Evolutionary conservation across 2,797 vertebrate genomes (phyloP).

Genomic region (Corythornis leucogaster): DNA sequence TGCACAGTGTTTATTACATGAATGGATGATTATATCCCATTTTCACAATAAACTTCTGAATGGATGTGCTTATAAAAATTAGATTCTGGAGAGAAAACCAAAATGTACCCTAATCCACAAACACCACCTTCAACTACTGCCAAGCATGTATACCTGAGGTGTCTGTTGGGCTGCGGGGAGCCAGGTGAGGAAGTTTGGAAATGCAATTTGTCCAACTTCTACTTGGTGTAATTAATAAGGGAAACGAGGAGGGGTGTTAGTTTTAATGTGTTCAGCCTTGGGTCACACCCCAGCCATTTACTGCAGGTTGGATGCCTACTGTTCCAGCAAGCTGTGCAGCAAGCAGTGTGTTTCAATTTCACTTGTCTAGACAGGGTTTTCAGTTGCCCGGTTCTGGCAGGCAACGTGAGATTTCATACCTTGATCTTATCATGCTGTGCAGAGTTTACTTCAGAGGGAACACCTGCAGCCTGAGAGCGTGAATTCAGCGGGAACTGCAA

Average conservation of each 20-base stretch:
- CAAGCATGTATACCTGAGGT: background rate
- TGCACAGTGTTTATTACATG: background rate
- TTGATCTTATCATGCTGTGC: constrained; percentile 17
- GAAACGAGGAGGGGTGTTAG: background rate
- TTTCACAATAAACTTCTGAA: background rate
- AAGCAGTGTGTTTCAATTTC: constrained; percentile 31
- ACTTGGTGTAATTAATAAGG: background rate
- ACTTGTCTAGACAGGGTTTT: constrained; percentile 60
- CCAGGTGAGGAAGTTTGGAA: constrained; percentile 10
- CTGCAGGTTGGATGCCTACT: background rate
- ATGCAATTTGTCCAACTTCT: background rate
- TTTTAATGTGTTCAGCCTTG: background rate
- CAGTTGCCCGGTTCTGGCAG: constrained; percentile 31
- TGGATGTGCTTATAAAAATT: constrained; percentile 4
- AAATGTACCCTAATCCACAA: background rate
- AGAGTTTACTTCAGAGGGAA: constrained; percentile 25
- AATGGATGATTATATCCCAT: background rate
- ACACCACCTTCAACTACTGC: background rate
- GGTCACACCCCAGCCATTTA: background rate
- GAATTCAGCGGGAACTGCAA: background rate
- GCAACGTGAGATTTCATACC: constrained; percentile 40
- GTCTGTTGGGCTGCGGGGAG: background rate
- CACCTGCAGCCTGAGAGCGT: background rate
- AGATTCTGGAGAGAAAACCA: background rate
- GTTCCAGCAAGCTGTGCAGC: background rate